phyloP scores from a whole-genome alignment of 2,888 invertebrate genomes.

The Patella pellucida region DNA sequence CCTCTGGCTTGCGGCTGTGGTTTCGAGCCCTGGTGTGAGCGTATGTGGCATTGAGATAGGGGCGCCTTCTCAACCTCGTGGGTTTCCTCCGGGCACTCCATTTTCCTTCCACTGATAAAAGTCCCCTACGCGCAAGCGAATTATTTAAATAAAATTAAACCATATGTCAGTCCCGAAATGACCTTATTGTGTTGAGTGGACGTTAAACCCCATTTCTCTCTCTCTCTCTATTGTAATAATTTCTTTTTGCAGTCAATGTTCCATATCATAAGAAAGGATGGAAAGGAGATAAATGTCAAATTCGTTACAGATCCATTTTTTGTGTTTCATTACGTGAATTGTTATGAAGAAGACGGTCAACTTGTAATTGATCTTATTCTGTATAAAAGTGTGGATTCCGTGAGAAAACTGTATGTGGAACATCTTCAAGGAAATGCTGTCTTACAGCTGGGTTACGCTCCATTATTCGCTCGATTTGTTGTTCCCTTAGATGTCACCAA shows the following conservation, averaged over 20 bases:
- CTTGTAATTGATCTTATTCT: constrained; percentile 48
- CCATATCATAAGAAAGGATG: background rate
- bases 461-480: constrained; percentile 77
- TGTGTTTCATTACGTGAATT: constrained; percentile 79
- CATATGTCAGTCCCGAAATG: no score
- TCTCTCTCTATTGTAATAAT: background rate
- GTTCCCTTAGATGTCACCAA: constrained; percentile 75
- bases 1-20: no score
- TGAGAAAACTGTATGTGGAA: constrained; percentile 51
- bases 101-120: no score
- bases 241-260: background rate
- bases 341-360: constrained; percentile 78
- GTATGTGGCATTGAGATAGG: no score
- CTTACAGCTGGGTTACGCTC: constrained; percentile 38
- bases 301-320: constrained; percentile 73
- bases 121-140: no score
- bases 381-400: constrained; percentile 50
- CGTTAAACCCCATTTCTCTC: no score
- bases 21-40: no score
- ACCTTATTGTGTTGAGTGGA: no score
- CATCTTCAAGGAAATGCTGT: constrained; percentile 26
- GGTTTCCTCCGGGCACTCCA: no score
- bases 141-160: no score
- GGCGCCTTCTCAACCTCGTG: no score
- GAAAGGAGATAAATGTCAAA: constrained; percentile 42